These are phyloP conservation scores for Aphodius sticticus DNA, from an alignment of 2,888 invertebrate species.

Conservation along the genomic window DNA sequence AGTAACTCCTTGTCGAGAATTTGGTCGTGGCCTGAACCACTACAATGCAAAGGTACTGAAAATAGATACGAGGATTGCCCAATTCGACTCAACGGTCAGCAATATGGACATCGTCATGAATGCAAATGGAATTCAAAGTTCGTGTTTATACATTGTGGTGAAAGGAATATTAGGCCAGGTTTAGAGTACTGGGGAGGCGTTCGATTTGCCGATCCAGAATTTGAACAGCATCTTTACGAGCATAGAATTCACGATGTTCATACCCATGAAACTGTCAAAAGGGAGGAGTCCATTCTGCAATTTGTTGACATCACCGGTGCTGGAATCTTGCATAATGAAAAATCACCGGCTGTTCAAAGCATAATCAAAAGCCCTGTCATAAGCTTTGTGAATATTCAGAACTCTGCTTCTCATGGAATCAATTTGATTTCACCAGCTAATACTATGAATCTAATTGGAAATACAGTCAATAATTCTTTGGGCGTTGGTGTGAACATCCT, in stretches of 20 bases:
- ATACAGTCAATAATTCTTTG: conserved; percentile 79
- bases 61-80: conserved; percentile 82
- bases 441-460: conserved; percentile 78
- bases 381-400: conserved; percentile 81
- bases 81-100: conserved; percentile 87
- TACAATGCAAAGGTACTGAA: conserved; percentile 84
- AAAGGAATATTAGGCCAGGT: conserved; percentile 69
- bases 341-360: conserved; percentile 90
- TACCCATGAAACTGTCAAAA: conserved; percentile 75
- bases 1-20: conserved; percentile 86
- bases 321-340: conserved; percentile 94
- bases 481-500: conserved; percentile 92
- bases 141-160: conserved; percentile 92
- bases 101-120: conserved; percentile 83
- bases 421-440: conserved; percentile 90
- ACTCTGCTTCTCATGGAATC: conserved; percentile 90
- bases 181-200: conserved; percentile 96
- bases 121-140: conserved; percentile 92
- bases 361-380: conserved; percentile 86
- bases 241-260: conserved; percentile 82
- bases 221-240: conserved; percentile 86
- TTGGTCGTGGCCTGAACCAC: conserved; percentile 95
- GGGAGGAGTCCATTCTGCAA: conserved; percentile 79
- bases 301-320: conserved; percentile 89
- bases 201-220: conserved; percentile 87